Conservation (phyloP, 2,113 vertebrate species). For the Castor canadensis region DNA sequence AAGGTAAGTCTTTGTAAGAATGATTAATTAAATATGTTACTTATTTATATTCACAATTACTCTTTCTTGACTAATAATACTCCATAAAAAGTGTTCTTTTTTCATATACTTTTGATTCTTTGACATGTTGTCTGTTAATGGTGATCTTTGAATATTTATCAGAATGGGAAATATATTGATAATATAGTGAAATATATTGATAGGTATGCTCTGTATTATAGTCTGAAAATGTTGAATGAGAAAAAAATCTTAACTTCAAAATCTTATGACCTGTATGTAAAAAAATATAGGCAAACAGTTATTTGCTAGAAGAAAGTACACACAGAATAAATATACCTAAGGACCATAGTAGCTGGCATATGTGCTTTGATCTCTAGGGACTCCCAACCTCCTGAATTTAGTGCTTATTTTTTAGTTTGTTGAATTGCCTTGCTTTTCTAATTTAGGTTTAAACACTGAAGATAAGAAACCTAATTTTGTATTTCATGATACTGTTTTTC, state of each 20-base stretch:
- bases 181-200: not conserved
- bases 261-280: not conserved
- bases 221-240: not conserved
- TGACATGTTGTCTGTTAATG: not conserved
- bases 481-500: not conserved
- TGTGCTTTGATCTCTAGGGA: not conserved
- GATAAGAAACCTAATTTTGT: not conserved
- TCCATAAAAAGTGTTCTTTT: not conserved
- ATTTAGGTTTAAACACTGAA: not conserved
- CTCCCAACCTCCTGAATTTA: not conserved
- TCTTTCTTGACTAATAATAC: too few relatives aligned
- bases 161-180: not conserved
- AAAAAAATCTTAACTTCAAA: not conserved
- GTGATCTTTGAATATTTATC: not conserved
- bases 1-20: slow-evolving; percentile 84
- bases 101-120: not conserved
- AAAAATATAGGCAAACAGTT: not conserved
- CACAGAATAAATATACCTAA: rapidly evolving
- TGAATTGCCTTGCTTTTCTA: not conserved
- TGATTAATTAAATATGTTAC: not conserved
- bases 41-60: not conserved
- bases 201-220: not conserved
- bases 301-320: not conserved
- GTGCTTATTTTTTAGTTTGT: not conserved
- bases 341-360: not conserved